These are phyloP conservation scores for Troilus luridus DNA, from an alignment of 2,888 invertebrate genomes.

Conservation along the genomic window DNA sequence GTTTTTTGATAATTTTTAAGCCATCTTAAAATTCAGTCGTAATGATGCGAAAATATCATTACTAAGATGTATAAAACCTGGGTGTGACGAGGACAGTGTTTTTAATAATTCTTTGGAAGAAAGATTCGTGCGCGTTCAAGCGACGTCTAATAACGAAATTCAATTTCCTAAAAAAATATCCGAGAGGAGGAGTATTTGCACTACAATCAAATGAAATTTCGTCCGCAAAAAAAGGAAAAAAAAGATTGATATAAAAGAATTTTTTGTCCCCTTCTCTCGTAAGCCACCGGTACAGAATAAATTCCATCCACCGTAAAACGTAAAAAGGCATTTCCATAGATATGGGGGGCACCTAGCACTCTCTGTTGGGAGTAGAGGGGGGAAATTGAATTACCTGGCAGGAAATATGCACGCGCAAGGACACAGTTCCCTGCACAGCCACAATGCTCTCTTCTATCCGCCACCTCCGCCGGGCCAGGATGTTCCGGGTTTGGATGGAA, in stretches of 20 bases:
- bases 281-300: constrained; percentile 8
- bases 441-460: background rate
- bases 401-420: constrained; percentile 20
- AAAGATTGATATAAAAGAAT: background rate
- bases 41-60: too few relatives aligned
- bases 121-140: background rate
- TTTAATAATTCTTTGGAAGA: background rate
- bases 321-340: constrained; percentile 40
- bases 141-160: constrained; percentile 28
- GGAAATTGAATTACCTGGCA: constrained; percentile 29
- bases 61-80: background rate
- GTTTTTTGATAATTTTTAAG: too few relatives aligned
- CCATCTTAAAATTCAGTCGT: too few relatives aligned
- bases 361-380: background rate
- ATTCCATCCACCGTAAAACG: constrained; percentile 36
- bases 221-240: background rate
- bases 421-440: constrained; percentile 22
- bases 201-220: constrained; percentile 1
- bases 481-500: background rate
- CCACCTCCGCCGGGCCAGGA: background rate
- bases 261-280: background rate
- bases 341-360: constrained; percentile 6
- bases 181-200: constrained; percentile 21
- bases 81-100: background rate
- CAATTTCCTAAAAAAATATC: constrained; percentile 38